Evolutionary conservation across 2,888 invertebrate genomes (phyloP), one percentile per base, ranked within the genome.

Genomic region (Amphimallon solstitiale): DNA sequence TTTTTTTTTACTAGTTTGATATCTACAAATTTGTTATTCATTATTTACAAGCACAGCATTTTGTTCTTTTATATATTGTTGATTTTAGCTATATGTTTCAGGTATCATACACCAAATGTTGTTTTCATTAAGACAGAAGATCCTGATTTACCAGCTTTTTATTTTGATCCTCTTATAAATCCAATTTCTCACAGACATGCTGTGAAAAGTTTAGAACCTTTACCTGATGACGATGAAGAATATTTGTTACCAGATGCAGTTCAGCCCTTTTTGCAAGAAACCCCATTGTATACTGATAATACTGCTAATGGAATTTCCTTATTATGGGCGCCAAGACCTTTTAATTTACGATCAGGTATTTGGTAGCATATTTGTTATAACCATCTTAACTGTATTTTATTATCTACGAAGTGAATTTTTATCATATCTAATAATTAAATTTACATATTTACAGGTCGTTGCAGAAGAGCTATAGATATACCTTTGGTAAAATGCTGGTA

Each of bases 61-160:
- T n/a, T n/a, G n/a, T n/a, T n/a, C n/a, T n/a, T n/a, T n/a, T n/a
- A n/a, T n/a, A n/a, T n/a, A n/a, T n/a, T n/a, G n/a, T n/a, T n/a
- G n/a, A n/a, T n/a, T n/a, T n/a, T n/a, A n/a, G 15, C 15, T 6
- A 5, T 37, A 60, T 68, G 66, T 78, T 82, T 19, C 75, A 97
- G 97, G 97, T 99, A 99, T 82, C 99, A 99, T 82, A 92, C 96
- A 5, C 98, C 99, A 19, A 98, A 98, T 82, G 98, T 99, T 4
- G 98, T 99, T 0, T 99, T 95, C 82, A 99, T 99, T 77, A 99
- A 99, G 86, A 99, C 99, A 0, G 99, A 99, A 85, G 99, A 99
- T 88, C 98, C 99, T 5, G 99, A 99, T 84, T 85, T 99, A 64
- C 99, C 99, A 35, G 99, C 99, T 0, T 99, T 99, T 83, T 99